A percentile compares a stretch with the other conserved stretches of the same genome.
These are phyloP conservation scores for Anarrhichthys ocellatus DNA, from an alignment of 2,113 vertebrate genomes.

Conservation along the genomic window DNA sequence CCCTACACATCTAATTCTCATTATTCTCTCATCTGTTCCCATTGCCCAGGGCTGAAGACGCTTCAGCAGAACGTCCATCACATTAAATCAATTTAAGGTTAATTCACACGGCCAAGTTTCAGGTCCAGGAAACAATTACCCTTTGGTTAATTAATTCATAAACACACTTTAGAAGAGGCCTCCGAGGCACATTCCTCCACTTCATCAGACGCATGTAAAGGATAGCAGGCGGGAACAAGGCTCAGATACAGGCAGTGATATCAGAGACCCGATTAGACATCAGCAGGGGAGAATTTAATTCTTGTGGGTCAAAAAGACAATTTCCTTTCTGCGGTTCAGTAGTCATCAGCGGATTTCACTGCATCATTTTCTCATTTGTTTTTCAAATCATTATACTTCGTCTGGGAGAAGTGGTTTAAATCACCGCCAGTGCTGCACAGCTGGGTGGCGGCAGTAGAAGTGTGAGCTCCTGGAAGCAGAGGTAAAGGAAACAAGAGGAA, in stretches of 20 bases:
- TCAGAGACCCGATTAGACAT: background rate
- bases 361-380: conserved; percentile 28
- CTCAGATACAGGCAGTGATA: conserved; percentile 3
- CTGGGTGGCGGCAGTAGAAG: conserved; percentile 5
- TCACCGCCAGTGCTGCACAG: background rate
- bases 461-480: conserved; percentile 21
- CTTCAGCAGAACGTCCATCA: conserved; percentile 19
- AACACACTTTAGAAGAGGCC: conserved; percentile 13
- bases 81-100: conserved; percentile 59
- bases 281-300: background rate
- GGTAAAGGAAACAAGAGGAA: conserved; percentile 21
- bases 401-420: conserved; percentile 13
- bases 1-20: background rate
- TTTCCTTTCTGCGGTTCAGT: background rate
- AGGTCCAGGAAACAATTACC: conserved; percentile 55
- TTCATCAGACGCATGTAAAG: conserved; percentile 5
- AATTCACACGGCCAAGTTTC: conserved; percentile 32
- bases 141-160: conserved; percentile 51
- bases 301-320: background rate
- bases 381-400: conserved; percentile 1
- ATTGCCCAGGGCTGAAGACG: background rate
- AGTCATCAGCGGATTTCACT: conserved; percentile 6
- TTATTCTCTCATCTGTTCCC: background rate
- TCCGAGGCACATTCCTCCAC: background rate
- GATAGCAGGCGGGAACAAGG: background rate